A percentile compares a stretch with the other conserved stretches of the same genome.
Evolutionary conservation across 1,140 invertebrate genomes (phyloP).

Genomic region (Euura lappo): DNA sequence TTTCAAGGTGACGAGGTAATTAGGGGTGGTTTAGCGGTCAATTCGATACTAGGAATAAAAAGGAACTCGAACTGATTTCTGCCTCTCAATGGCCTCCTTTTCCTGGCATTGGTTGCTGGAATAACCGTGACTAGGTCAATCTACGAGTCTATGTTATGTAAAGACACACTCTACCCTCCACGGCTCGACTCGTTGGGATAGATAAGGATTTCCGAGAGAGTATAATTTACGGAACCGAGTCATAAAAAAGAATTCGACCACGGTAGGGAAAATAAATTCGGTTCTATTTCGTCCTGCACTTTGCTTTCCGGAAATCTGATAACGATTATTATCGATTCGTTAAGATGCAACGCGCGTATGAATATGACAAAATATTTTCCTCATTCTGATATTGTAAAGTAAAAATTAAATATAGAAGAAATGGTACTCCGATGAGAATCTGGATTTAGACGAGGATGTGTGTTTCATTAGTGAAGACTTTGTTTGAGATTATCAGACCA

Average conservation of each 20-base stretch:
- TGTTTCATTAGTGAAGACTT: background rate
- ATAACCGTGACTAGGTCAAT: too few species aligned
- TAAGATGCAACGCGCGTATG: too few species aligned
- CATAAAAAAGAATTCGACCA: background rate
- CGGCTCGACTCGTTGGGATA: slow-evolving; percentile 1
- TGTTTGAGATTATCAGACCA: background rate
- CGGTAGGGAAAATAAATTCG: background rate
- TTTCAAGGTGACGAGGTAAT: too few species aligned
- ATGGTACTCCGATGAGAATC: background rate
- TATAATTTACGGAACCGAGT: background rate
- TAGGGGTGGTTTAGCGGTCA: too few species aligned
- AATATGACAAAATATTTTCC: too few species aligned
- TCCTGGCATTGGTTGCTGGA: too few species aligned
- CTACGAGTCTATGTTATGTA: background rate
- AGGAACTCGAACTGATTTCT: too few species aligned
- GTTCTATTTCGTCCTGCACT: background rate
- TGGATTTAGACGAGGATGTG: background rate
- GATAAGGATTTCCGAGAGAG: background rate
- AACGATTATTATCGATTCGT: background rate
- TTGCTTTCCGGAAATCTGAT: background rate
- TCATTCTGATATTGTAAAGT: too few species aligned
- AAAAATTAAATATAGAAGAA: too few species aligned
- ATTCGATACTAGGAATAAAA: too few species aligned
- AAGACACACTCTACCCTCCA: too few species aligned
- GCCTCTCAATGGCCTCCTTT: too few species aligned